A percentile compares a stretch with the other conserved stretches of the same genome.
Evolutionary conservation across 2,113 vertebrate species (phyloP).

Genomic region (Propithecus coquereli): DNA sequence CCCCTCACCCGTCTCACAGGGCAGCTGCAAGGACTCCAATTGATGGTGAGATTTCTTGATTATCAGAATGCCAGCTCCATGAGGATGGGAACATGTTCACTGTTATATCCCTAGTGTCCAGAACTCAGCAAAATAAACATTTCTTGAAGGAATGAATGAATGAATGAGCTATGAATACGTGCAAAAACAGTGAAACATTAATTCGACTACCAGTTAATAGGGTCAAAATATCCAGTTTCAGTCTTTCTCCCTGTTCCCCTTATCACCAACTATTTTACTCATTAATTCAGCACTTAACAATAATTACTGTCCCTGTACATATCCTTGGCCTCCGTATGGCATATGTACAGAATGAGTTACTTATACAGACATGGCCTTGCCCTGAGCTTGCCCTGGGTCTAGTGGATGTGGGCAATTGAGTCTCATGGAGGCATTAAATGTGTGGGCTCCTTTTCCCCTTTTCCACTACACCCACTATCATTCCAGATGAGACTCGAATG

Average conservation of each 20-base stretch:
- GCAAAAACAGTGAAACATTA: neutral
- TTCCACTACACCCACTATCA: fast-evolving
- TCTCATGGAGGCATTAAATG: neutral
- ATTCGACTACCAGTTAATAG: neutral
- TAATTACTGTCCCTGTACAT: neutral
- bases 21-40: neutral
- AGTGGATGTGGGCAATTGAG: neutral
- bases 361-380: neutral
- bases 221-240: neutral
- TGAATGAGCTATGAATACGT: neutral
- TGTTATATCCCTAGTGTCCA: no score
- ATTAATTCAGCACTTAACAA: neutral
- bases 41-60: neutral
- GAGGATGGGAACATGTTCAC: neutral
- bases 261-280: neutral
- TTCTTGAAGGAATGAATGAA: neutral
- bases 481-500: neutral
- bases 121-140: neutral
- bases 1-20: neutral
- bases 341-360: fast-evolving
- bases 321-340: neutral
- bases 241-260: neutral
- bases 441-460: neutral
- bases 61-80: neutral
- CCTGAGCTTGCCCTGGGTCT: neutral